These are phyloP conservation scores for Osmerus eperlanus DNA, from an alignment of 2,113 vertebrate genomes.

Conservation along the genomic window DNA sequence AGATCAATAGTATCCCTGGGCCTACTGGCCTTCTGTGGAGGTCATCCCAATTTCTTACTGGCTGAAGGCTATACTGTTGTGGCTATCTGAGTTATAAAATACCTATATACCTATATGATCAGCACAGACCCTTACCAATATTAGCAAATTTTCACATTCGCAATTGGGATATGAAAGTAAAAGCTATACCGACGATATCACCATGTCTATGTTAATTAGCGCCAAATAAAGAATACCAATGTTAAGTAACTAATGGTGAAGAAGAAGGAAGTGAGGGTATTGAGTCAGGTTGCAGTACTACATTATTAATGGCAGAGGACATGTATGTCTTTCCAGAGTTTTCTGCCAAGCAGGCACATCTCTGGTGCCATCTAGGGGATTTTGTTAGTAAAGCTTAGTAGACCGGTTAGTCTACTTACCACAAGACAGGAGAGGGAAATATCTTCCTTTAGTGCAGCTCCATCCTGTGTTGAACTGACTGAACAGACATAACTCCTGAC, in stretches of 20 bases:
- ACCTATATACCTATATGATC: background rate
- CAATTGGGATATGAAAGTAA: too few relatives aligned
- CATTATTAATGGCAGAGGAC: background rate
- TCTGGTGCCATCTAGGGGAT: constrained; percentile 53
- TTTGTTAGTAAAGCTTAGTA: background rate
- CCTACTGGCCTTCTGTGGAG: constrained; percentile 18
- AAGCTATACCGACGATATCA: too few relatives aligned
- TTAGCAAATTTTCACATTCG: too few relatives aligned
- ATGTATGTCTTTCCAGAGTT: background rate
- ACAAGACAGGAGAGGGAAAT: background rate
- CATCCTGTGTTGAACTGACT: constrained; percentile 46
- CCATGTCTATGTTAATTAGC: too few relatives aligned
- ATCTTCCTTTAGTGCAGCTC: constrained; percentile 31
- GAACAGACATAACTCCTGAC: background rate
- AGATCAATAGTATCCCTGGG: constrained; percentile 34
- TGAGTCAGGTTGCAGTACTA: background rate
- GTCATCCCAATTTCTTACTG: constrained; percentile 23
- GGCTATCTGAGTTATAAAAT: background rate
- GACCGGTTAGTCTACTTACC: background rate
- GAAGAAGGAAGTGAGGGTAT: too few relatives aligned
- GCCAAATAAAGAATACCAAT: too few relatives aligned
- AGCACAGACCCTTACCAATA: too few relatives aligned
- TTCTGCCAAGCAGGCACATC: constrained; percentile 16
- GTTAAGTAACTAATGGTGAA: too few relatives aligned
- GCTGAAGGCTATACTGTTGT: constrained; percentile 25